Conservation (phyloP, 1,140 invertebrate species). For the Centruroides sculpturatus region DNA sequence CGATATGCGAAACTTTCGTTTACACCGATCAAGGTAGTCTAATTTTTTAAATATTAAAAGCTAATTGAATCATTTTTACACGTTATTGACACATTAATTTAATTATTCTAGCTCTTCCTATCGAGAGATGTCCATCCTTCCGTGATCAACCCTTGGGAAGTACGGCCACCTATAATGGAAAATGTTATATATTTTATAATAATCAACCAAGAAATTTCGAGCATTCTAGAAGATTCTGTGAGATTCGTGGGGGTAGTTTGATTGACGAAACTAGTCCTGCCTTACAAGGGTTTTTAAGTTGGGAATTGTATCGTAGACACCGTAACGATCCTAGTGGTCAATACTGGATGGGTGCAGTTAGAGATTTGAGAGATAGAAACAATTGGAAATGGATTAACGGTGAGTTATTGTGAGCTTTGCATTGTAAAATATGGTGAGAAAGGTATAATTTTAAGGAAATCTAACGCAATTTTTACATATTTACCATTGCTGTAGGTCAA, state of each 20-base stretch:
- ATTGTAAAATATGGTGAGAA: no score
- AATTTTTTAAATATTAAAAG: conserved; percentile 1
- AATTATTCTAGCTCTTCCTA: conserved; percentile 52
- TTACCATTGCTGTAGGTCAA: conserved; percentile 32
- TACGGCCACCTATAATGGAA: conserved; percentile 85
- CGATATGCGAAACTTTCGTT: conserved; percentile 89
- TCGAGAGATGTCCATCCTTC: conserved; percentile 83
- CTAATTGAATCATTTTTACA: neutral
- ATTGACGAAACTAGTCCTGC: conserved; percentile 89
- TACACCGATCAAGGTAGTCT: conserved; percentile 69
- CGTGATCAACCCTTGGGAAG: conserved; percentile 79
- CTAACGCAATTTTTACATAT: neutral
- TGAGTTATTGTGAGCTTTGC: neutral
- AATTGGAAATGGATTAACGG: conserved; percentile 79
- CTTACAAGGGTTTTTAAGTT: conserved; percentile 82
- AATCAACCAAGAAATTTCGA: conserved; percentile 64
- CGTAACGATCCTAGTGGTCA: conserved; percentile 77
- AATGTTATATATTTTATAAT: conserved; percentile 92
- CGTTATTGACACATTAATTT: neutral
- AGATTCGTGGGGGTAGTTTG: conserved; percentile 58
- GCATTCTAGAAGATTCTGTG: conserved; percentile 65
- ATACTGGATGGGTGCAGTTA: conserved; percentile 84
- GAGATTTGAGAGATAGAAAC: conserved; percentile 57
- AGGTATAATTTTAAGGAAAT: neutral
- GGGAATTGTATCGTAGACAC: conserved; percentile 82